phyloP scores from a whole-genome alignment of 2,888 invertebrate genomes.

The Gymnocheta viridis region DNA sequence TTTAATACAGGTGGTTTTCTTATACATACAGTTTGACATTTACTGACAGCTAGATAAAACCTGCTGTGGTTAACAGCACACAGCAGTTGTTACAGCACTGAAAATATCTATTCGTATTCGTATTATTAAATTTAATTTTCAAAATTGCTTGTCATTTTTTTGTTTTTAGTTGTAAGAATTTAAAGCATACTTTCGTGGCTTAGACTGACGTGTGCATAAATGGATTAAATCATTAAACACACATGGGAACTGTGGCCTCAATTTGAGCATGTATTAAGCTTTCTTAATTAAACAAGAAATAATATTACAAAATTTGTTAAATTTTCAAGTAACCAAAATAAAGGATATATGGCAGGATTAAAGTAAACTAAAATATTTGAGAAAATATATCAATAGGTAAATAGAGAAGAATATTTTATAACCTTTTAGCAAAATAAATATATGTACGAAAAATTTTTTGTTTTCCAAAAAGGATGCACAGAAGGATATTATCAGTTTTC shows the following conservation, averaged over 20 bases:
- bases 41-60: constrained; percentile 55
- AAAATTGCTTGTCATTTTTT: constrained; percentile 24
- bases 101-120: constrained; percentile 9
- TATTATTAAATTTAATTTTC: constrained; percentile 18
- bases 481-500: too few species aligned
- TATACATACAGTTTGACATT: constrained; percentile 46
- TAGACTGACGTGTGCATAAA: background rate
- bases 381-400: background rate
- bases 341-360: background rate
- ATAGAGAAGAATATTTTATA: background rate
- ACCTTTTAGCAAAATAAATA: background rate
- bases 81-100: constrained; percentile 16
- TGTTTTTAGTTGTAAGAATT: background rate
- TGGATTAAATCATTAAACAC: background rate
- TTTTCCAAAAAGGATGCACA: background rate
- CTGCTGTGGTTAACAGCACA: constrained; percentile 34
- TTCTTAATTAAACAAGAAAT: constrained; percentile 1
- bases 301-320: background rate
- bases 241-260: background rate
- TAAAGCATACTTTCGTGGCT: constrained; percentile 25
- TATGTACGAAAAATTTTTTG: background rate
- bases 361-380: background rate
- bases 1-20: constrained; percentile 57
- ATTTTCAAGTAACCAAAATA: background rate
- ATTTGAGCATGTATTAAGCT: background rate